Evolutionary conservation across 2,888 invertebrate genomes (phyloP).

Genomic region (Chrysotoxum bicinctum): DNA sequence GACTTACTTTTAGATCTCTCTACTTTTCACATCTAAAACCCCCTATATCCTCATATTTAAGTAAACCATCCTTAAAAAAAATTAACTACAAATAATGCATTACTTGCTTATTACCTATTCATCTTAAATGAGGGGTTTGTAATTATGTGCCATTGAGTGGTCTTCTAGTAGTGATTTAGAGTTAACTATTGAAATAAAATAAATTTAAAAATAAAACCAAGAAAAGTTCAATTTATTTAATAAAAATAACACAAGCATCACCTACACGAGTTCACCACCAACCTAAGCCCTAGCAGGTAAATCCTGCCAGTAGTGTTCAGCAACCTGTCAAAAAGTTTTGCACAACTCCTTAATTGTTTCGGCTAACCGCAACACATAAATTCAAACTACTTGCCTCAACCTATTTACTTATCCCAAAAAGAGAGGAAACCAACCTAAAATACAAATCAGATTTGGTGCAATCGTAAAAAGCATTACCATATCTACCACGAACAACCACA

Average conservation of each 20-base stretch:
- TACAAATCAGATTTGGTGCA: slow-evolving; percentile 73
- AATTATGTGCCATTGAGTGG: too few relatives aligned
- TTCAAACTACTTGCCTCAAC: slow-evolving; percentile 66
- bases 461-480: slow-evolving; percentile 73
- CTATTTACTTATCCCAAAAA: slow-evolving; percentile 33
- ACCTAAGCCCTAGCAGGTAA: slow-evolving; percentile 36
- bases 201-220: too few relatives aligned
- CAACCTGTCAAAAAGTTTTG: slow-evolving; percentile 74
- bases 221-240: not conserved
- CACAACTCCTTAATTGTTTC: slow-evolving; percentile 75
- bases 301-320: slow-evolving; percentile 68
- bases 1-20: too few relatives aligned
- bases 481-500: slow-evolving; percentile 70
- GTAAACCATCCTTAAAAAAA: too few relatives aligned
- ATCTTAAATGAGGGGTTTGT: too few relatives aligned
- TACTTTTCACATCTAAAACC: too few relatives aligned
- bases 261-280: not conserved
- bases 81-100: too few relatives aligned
- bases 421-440: slow-evolving; percentile 68
- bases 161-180: too few relatives aligned
- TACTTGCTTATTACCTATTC: too few relatives aligned
- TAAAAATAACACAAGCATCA: not conserved
- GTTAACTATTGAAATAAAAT: too few relatives aligned
- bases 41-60: too few relatives aligned
- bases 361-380: slow-evolving; percentile 77